Percentiles rank a stretch among this genome's conserved stretches.
Evolutionary conservation across 2,113 vertebrate species (phyloP).

Genomic region (Psittacara wagleri): DNA sequence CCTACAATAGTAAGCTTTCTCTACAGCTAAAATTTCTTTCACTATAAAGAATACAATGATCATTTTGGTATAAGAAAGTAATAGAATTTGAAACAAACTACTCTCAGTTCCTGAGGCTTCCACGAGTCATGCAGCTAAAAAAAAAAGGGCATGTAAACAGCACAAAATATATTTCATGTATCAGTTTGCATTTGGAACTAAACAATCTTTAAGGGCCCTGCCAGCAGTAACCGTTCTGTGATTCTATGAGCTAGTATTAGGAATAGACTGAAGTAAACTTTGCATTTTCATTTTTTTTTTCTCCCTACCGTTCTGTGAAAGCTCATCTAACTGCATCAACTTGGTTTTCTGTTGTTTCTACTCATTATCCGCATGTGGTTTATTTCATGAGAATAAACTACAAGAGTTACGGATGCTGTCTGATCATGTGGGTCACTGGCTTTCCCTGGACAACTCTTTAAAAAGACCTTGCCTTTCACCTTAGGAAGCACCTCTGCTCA

Average conservation of each 20-base stretch:
- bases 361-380: background rate
- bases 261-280: background rate
- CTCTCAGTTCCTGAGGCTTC: background rate
- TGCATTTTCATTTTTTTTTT: background rate
- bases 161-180: background rate
- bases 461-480: conserved; percentile 8
- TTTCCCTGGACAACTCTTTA: conserved; percentile 18
- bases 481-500: background rate
- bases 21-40: background rate
- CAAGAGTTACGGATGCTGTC: background rate
- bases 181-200: background rate
- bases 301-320: background rate
- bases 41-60: background rate
- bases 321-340: background rate
- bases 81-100: background rate
- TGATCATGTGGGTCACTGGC: background rate
- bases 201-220: background rate
- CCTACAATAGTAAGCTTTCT: conserved; percentile 15
- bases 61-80: background rate
- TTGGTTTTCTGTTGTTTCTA: background rate
- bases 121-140: background rate
- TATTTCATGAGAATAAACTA: background rate
- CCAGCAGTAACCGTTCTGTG: background rate
- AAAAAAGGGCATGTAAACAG: background rate
- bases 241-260: background rate